Conservation (phyloP, 2,888 invertebrate genomes). For the Plagodis pulveraria region DNA sequence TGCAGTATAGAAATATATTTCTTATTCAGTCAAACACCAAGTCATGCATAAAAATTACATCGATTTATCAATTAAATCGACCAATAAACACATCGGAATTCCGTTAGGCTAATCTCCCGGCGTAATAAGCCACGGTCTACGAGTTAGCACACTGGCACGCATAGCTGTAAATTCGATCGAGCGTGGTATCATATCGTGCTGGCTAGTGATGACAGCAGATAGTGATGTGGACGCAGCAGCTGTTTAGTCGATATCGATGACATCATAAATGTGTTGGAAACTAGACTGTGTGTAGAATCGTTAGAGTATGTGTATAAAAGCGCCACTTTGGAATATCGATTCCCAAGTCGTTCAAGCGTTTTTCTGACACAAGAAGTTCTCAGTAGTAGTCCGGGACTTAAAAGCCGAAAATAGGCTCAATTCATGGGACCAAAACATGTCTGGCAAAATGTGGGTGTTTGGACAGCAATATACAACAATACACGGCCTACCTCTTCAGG, state of each 20-base stretch:
- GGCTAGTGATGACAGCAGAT: slow-evolving; percentile 18
- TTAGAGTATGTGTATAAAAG: too few relatives aligned
- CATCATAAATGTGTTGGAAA: too few relatives aligned
- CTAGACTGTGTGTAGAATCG: too few relatives aligned
- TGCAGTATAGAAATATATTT: neutral
- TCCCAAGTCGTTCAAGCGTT: too few relatives aligned
- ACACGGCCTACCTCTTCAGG: too few relatives aligned
- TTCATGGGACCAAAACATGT: too few relatives aligned
- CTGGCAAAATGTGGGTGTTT: too few relatives aligned
- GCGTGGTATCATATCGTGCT: slow-evolving; percentile 18
- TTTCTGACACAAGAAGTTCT: too few relatives aligned
- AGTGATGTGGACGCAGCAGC: slow-evolving; percentile 14
- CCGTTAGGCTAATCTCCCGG: slow-evolving; percentile 32
- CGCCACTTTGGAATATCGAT: too few relatives aligned
- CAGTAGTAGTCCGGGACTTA: too few relatives aligned
- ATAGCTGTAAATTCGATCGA: slow-evolving; percentile 34
- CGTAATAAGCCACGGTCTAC: slow-evolving; percentile 35
- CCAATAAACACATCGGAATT: slow-evolving; percentile 31
- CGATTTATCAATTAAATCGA: slow-evolving; percentile 29
- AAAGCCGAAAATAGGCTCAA: too few relatives aligned
- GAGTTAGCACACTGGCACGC: slow-evolving; percentile 26
- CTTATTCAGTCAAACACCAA: slow-evolving; percentile 4
- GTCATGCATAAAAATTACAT: slow-evolving; percentile 7
- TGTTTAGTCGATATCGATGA: slow-evolving; percentile 11
- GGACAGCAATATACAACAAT: too few relatives aligned